phyloP scores from a whole-genome alignment of 2,113 vertebrate species.

The Tympanuchus pallidicinctus region DNA sequence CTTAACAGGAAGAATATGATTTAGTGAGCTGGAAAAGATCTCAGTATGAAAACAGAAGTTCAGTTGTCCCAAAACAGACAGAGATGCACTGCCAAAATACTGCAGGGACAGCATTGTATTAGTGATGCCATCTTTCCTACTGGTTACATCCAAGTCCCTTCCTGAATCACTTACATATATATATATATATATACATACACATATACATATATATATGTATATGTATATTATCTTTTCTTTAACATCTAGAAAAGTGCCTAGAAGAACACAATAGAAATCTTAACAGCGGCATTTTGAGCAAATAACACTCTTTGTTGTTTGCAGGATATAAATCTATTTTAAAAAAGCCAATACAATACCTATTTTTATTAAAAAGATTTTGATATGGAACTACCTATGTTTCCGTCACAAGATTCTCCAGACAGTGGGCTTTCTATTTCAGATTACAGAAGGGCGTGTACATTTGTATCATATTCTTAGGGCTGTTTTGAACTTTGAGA shows the following conservation, averaged over 20 bases:
- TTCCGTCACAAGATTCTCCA: not conserved
- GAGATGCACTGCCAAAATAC: not conserved
- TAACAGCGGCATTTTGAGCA: not conserved
- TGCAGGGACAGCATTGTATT: not conserved
- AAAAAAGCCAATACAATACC: not conserved
- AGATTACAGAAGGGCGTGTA: constrained; percentile 42
- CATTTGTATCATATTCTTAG: constrained; percentile 7
- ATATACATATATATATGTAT: too few species aligned
- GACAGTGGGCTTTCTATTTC: constrained; percentile 48
- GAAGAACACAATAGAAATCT: not conserved
- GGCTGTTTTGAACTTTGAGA: constrained; percentile 24
- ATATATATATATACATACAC: too few species aligned
- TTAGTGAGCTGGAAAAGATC: not conserved
- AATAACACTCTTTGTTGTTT: not conserved
- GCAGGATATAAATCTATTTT: not conserved
- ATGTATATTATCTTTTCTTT: not conserved
- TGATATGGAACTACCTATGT: not conserved
- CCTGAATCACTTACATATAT: too few species aligned
- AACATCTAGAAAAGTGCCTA: not conserved
- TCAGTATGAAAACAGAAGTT: not conserved
- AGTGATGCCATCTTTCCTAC: not conserved
- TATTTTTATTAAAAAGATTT: not conserved
- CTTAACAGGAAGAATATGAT: not conserved
- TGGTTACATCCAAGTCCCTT: not conserved
- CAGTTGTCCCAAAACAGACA: not conserved